A percentile compares a stretch with the other conserved stretches of the same genome.
Conservation (phyloP, 2,113 vertebrate species). For the Lycocorax pyrrhopterus region DNA sequence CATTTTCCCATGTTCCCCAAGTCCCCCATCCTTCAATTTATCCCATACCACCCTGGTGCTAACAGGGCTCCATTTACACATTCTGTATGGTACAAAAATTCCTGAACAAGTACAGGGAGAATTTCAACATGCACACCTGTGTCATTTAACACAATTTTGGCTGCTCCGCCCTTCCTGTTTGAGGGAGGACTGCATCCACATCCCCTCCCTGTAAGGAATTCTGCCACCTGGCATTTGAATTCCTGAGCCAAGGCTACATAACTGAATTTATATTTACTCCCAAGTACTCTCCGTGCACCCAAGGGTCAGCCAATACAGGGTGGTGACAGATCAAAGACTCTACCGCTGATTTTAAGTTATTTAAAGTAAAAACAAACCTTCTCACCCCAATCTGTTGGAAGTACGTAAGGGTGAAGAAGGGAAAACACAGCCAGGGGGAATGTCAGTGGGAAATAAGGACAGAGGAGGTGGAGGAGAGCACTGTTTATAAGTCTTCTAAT, state of each 20-base stretch:
- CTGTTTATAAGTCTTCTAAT: conserved; percentile 17
- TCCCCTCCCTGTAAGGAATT: neutral
- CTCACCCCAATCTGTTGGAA: conserved; percentile 43
- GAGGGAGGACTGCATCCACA: neutral
- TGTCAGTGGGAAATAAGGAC: conserved; percentile 18
- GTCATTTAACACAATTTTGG: neutral
- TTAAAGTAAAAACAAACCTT: conserved; percentile 48
- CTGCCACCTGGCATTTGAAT: neutral
- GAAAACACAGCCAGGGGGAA: conserved; percentile 47
- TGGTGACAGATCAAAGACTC: conserved; percentile 3
- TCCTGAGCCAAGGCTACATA: neutral
- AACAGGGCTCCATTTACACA: neutral
- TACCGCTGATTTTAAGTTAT: neutral
- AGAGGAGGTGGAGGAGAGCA: neutral
- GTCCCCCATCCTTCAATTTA: neutral
- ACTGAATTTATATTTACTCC: neutral
- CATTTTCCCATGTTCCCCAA: neutral
- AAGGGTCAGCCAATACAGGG: neutral
- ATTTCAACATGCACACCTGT: neutral
- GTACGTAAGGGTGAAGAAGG: neutral
- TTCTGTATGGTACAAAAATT: neutral
- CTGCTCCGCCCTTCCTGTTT: neutral
- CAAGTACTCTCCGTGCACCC: neutral
- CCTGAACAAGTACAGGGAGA: neutral
- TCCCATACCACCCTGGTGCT: neutral